Percentiles rank a stretch among this genome's conserved stretches.
phyloP scores from a whole-genome alignment of 2,113 vertebrate genomes.

The Bos javanicus region DNA sequence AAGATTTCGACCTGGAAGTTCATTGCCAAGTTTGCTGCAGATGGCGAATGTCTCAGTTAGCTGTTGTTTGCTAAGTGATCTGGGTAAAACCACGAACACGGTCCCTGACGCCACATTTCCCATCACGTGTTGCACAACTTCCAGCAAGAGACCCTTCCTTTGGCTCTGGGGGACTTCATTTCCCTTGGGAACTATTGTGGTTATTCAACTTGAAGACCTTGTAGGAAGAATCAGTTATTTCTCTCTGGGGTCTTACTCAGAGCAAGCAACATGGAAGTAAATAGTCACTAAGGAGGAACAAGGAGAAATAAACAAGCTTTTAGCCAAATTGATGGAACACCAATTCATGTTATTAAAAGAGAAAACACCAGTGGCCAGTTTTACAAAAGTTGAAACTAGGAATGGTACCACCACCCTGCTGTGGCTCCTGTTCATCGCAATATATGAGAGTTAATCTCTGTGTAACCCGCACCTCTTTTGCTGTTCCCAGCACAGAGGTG shows the following conservation, averaged over 20 bases:
- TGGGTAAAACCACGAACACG: not conserved
- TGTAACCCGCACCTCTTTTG: too few species aligned
- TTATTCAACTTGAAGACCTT: conserved; percentile 55
- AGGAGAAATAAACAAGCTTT: conserved; percentile 42
- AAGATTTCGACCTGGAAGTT: conserved; percentile 35
- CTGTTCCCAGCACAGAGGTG: not conserved
- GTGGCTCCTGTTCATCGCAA: not conserved
- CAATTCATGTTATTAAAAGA: not conserved
- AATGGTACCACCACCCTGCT: not conserved
- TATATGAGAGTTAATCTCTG: not conserved
- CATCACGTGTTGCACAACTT: not conserved
- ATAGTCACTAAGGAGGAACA: conserved; percentile 40
- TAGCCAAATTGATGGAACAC: not conserved
- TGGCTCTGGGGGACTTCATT: conserved; percentile 45
- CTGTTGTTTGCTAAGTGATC: not conserved
- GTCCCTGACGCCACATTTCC: conserved; percentile 8
- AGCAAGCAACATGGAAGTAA: conserved; percentile 47
- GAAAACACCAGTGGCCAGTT: not conserved
- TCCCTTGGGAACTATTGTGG: conserved; percentile 38
- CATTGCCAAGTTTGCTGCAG: not conserved
- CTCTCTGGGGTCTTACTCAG: conserved; percentile 44
- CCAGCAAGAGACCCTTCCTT: not conserved
- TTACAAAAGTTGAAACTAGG: not conserved
- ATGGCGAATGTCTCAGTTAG: conserved; percentile 29
- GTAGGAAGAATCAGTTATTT: conserved; percentile 43